Percentiles rank a stretch among this genome's conserved stretches.
Evolutionary conservation across 2,888 invertebrate genomes (phyloP).

Genomic region (Busseola fusca): DNA sequence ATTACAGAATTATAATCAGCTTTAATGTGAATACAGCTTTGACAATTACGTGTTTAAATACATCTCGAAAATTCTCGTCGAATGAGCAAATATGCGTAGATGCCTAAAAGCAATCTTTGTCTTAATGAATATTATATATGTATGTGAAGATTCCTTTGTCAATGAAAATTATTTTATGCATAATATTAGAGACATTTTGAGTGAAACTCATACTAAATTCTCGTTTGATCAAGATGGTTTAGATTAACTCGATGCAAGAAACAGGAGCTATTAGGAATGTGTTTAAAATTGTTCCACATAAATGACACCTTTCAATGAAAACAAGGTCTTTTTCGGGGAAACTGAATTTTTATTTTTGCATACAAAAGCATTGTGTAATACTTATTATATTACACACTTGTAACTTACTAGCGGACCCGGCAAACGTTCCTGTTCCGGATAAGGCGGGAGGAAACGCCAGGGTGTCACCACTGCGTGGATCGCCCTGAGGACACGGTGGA

Average conservation of each 20-base stretch:
- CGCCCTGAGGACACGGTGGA: no score
- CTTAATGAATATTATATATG: constrained; percentile 15
- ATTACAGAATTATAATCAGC: constrained; percentile 20
- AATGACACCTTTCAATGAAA: no score
- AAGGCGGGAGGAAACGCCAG: no score
- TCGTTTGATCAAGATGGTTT: neutral
- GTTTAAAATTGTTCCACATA: neutral
- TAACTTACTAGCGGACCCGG: no score
- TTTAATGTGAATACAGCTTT: constrained; percentile 36
- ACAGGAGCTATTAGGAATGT: neutral
- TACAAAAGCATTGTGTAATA: no score
- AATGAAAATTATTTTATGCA: neutral
- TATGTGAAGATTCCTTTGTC: constrained; percentile 8
- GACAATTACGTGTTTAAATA: constrained; percentile 39
- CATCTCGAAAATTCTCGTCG: constrained; percentile 20
- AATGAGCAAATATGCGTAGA: constrained; percentile 35
- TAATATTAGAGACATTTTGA: constrained; percentile 1
- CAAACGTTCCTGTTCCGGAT: no score
- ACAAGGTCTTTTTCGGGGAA: no score
- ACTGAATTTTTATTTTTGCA: no score
- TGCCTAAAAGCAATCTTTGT: constrained; percentile 33
- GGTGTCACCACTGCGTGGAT: no score
- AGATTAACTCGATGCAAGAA: neutral
- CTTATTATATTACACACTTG: no score
- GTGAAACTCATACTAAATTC: neutral